Percentiles rank a stretch among this genome's conserved stretches.
Conservation (phyloP, 1,140 invertebrate genomes). For the Hylaeus anthracinus region DNA sequence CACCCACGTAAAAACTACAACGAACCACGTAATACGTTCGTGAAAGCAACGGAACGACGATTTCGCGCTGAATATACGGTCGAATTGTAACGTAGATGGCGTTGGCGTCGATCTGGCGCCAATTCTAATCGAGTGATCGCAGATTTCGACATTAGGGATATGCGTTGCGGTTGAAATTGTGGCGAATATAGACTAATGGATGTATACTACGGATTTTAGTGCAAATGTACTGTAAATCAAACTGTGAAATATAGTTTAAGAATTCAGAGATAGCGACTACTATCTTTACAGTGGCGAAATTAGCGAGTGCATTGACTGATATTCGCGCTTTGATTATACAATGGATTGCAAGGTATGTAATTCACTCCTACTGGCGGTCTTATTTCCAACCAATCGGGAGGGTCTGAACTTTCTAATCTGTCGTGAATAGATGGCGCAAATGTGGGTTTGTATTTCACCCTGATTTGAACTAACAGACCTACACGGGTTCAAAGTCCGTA, state of each 20-base stretch:
- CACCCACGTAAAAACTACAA: conserved; percentile 20
- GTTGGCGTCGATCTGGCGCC: background rate
- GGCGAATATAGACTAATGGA: too few species aligned
- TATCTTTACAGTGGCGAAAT: too few species aligned
- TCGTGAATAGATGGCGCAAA: background rate
- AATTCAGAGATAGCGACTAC: too few species aligned
- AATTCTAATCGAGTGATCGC: background rate
- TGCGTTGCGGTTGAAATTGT: too few species aligned
- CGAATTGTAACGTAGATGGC: background rate
- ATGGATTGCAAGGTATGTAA: background rate
- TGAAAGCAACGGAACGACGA: background rate
- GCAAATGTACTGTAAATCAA: too few species aligned
- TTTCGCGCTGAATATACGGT: background rate
- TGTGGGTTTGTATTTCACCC: background rate
- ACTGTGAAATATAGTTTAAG: too few species aligned
- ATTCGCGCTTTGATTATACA: too few species aligned
- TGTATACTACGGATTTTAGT: too few species aligned
- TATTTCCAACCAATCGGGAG: background rate
- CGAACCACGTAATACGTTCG: background rate
- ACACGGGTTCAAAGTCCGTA: too few species aligned
- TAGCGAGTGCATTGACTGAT: too few species aligned
- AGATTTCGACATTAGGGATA: background rate
- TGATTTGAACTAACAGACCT: too few species aligned
- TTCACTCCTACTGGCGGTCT: background rate
- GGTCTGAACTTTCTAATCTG: background rate